Evolutionary conservation across 1,140 invertebrate species (phyloP).

Genomic region (Cardiocondyla obscurior): DNA sequence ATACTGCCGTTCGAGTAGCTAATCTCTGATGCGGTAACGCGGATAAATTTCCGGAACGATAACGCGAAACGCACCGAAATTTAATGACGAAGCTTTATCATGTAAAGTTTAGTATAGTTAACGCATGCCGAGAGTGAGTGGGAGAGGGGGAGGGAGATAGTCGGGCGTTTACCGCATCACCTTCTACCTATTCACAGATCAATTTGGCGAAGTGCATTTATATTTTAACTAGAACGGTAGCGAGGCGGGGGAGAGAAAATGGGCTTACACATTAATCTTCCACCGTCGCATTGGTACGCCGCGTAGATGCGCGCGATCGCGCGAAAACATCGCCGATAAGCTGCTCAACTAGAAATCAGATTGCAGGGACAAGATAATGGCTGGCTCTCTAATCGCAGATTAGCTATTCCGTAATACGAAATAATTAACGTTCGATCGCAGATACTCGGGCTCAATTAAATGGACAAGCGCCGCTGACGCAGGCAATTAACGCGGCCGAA

Average conservation of each 20-base stretch:
- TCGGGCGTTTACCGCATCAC: conserved; percentile 5
- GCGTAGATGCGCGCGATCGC: conserved; percentile 53
- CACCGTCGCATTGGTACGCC: conserved; percentile 40
- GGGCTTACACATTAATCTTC: conserved; percentile 37
- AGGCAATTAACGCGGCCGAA: conserved; percentile 38
- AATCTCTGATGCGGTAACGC: conserved; percentile 51
- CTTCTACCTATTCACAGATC: conserved; percentile 35
- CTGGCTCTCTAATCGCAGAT: conserved; percentile 58
- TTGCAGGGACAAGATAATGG: conserved; percentile 66
- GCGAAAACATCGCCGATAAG: conserved; percentile 62
- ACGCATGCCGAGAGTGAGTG: not conserved
- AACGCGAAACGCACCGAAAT: conserved; percentile 40
- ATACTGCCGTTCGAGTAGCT: not conserved
- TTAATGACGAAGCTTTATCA: conserved; percentile 50
- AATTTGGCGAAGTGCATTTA: conserved; percentile 37
- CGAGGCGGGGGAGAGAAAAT: not conserved
- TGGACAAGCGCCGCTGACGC: conserved; percentile 63
- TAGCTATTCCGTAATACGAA: conserved; percentile 61
- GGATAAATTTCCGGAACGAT: conserved; percentile 52
- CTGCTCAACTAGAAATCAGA: conserved; percentile 66
- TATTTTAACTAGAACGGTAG: conserved; percentile 42
- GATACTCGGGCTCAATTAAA: conserved; percentile 39
- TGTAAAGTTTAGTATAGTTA: conserved; percentile 47
- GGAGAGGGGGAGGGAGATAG: too few species aligned
- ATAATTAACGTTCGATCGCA: conserved; percentile 66